Conservation (phyloP, 2,113 vertebrate species). For the Pan paniscus region DNA sequence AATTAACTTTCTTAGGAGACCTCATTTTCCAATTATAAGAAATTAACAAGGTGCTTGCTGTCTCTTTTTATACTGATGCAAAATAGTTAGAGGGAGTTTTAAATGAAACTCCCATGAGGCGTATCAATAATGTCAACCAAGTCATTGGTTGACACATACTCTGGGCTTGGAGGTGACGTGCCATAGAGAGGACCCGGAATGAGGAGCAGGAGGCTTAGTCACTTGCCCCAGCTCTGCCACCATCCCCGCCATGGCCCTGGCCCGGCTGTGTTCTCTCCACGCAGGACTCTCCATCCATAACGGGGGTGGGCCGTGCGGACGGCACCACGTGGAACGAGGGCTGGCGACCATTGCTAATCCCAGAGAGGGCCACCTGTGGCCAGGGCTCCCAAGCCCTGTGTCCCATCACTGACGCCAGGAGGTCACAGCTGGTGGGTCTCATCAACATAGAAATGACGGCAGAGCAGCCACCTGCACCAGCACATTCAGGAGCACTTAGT, state of each 20-base stretch:
- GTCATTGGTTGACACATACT: too few species aligned
- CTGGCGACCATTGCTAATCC: accelerated
- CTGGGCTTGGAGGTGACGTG: background rate
- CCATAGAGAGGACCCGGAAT: too few species aligned
- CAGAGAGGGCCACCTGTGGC: background rate
- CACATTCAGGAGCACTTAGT: background rate
- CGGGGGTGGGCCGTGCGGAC: accelerated
- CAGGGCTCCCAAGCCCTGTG: background rate
- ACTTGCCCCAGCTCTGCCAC: background rate
- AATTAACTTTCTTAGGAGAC: background rate
- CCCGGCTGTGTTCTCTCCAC: background rate
- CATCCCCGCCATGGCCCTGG: too few species aligned
- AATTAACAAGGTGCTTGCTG: background rate
- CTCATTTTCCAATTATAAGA: background rate
- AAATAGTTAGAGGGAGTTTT: background rate
- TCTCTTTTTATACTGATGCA: background rate
- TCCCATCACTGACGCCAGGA: background rate
- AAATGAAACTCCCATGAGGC: background rate
- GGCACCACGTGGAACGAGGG: accelerated
- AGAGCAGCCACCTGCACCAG: background rate
- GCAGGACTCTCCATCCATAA: too few species aligned
- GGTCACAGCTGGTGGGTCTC: background rate
- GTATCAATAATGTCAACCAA: background rate
- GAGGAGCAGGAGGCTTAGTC: background rate
- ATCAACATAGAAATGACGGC: background rate